Percentiles rank a stretch among this genome's conserved stretches.
phyloP scores from a whole-genome alignment of 2,797 vertebrate species.

The Amblyraja radiata region DNA sequence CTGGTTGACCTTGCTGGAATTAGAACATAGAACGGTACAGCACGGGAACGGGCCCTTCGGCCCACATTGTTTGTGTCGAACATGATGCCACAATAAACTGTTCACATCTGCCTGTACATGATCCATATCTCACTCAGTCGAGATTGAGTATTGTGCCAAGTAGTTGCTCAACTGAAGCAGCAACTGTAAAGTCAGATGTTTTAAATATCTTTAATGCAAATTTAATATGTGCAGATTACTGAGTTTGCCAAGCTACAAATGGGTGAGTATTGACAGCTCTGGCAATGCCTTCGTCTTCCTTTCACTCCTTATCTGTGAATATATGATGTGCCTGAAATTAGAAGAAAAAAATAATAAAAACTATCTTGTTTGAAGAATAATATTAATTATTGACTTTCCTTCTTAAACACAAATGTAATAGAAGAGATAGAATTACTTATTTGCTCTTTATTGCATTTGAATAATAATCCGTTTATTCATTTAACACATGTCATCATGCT shows the following conservation, averaged over 20 bases:
- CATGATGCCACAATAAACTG: too few species aligned
- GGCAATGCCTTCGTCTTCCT: neutral
- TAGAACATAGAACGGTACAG: too few species aligned
- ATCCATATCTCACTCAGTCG: too few species aligned
- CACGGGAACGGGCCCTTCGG: too few species aligned
- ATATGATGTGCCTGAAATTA: neutral
- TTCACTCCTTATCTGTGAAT: neutral
- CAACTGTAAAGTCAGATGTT: neutral
- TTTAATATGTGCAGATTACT: neutral
- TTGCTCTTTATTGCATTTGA: neutral
- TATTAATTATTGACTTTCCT: neutral
- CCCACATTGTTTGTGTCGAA: too few species aligned
- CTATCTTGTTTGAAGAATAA: neutral
- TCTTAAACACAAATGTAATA: neutral
- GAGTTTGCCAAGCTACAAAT: neutral
- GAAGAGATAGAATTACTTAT: neutral
- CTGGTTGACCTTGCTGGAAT: neutral
- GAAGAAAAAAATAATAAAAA: neutral
- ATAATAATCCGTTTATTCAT: neutral
- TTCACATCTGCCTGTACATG: too few species aligned
- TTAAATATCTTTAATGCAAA: neutral
- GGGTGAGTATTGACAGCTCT: neutral
- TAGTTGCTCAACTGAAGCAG: neutral
- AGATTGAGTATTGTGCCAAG: too few species aligned
- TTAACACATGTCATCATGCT: neutral